Percentiles rank a stretch among this genome's conserved stretches.
These are phyloP conservation scores for Hycleus cichorii DNA, from an alignment of 1,140 invertebrate genomes.

Conservation along the genomic window DNA sequence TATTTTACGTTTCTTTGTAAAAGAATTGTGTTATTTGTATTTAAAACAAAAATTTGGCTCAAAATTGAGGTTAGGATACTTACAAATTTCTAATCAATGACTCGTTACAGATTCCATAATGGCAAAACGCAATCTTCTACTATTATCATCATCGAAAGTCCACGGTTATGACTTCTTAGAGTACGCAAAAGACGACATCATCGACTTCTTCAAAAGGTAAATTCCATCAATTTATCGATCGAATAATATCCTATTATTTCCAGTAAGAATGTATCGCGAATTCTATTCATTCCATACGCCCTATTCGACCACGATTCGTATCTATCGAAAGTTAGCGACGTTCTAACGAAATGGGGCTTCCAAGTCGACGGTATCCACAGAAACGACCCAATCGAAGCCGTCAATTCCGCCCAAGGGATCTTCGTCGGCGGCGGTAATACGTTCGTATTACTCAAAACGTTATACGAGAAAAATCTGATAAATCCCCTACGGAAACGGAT, in stretches of 20 bases:
- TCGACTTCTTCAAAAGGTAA: not conserved
- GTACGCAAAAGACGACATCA: not conserved
- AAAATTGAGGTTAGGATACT: no score
- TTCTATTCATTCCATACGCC: conserved; percentile 75
- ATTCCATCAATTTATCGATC: not conserved
- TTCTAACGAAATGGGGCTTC: conserved; percentile 56
- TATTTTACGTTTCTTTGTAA: no score
- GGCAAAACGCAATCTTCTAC: not conserved
- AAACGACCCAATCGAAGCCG: conserved; percentile 45
- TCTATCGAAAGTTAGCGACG: conserved; percentile 52
- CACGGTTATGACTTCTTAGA: not conserved
- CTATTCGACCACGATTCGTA: conserved; percentile 59
- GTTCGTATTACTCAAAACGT: conserved; percentile 61
- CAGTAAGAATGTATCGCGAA: conserved; percentile 55
- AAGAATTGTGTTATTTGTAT: no score
- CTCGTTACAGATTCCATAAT: not conserved
- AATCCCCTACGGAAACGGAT: conserved; percentile 56
- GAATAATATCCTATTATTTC: conserved; percentile 23
- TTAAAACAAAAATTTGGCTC: no score
- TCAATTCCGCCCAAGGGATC: conserved; percentile 58
- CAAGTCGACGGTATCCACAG: conserved; percentile 58
- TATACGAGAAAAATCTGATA: conserved; percentile 63
- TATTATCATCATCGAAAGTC: not conserved
- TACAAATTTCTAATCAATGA: no score
- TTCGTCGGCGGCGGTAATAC: conserved; percentile 80